Base-by-base conservation (phyloP, 1,140 invertebrate species). In the Leptopilina clavipes region DNA sequence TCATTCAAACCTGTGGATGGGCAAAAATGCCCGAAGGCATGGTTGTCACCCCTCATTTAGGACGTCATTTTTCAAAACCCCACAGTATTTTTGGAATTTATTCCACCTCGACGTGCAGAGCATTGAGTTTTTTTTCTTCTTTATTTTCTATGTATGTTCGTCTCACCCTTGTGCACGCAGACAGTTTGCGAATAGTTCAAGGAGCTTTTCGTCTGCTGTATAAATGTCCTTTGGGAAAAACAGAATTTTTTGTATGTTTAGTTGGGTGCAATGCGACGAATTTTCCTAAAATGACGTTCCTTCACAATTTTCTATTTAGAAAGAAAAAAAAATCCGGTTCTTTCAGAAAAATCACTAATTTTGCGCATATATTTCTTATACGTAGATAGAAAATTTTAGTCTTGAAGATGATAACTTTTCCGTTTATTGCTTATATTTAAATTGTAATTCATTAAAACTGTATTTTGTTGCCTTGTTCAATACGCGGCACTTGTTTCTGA, bases 31-130 rank as follows among this genome's bases (percentile, higher is more conserved):
- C 78, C 70, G 37, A 54, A 65, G 84, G 77, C 79, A 79, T 65
- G 73, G 72, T 56, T 82, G 82, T 83, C 84, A 75, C 79, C 79
- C 83, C 82, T 85, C 81, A 81, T 85, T 85, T 79, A 74, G 78
- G 77, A 70, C 76, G 75, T 85, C 82, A 84, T 85, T 83, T 85
- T 85, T 85, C 82, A 85, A 79, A 76, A 84, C 81, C 76, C 78
- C 37, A 40, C 37, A 78, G 80, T 74, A 52, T 79, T 76, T 76
- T 65, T 70, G 65, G 75, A 82, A 79, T 84, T 84, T 83, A 84
- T 85, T 83, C 76, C 75, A 79, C 59, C 70, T 79, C 74, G 77
- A 31, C 12, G 25, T 14, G 11, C 22, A 65, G 10, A 65, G 59
- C 12, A 12, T 14, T 65, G 19, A 65, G 12, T 31, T 76, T 56